Evolutionary conservation across 2,113 vertebrate genomes (phyloP).

Genomic region (Plotosus lineatus): DNA sequence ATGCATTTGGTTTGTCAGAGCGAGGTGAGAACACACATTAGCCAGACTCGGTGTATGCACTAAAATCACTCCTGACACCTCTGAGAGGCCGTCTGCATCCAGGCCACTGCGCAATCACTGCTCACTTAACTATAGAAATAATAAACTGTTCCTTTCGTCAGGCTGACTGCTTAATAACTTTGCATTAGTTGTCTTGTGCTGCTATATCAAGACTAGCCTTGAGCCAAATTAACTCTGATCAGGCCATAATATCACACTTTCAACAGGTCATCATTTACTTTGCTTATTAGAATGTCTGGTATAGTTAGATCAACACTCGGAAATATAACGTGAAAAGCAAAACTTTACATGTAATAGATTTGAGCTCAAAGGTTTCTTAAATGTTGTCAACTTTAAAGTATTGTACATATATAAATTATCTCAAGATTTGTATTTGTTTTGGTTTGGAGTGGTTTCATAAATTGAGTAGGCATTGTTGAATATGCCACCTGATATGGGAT

Average conservation of each 20-base stretch:
- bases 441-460: too few relatives aligned
- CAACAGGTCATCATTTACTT: background rate
- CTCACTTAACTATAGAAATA: slow-evolving; percentile 71
- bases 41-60: slow-evolving; percentile 66
- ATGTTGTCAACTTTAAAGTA: background rate
- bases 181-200: slow-evolving; percentile 18
- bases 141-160: slow-evolving; percentile 70
- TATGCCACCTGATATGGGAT: too few relatives aligned
- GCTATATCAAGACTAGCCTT: slow-evolving; percentile 43
- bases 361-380: background rate
- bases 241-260: slow-evolving; percentile 36
- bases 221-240: slow-evolving; percentile 52
- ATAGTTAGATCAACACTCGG: background rate
- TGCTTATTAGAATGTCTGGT: too few relatives aligned
- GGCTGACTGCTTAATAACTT: slow-evolving; percentile 46
- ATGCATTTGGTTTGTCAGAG: slow-evolving; percentile 70
- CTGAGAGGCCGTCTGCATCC: slow-evolving; percentile 72
- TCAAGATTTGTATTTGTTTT: too few relatives aligned
- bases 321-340: background rate
- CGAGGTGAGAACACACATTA: slow-evolving; percentile 79
- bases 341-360: background rate
- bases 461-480: too few relatives aligned
- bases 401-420: too few relatives aligned
- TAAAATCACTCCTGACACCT: slow-evolving; percentile 78
- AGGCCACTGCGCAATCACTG: slow-evolving; percentile 72